These are phyloP conservation scores for Macrosiphum euphorbiae DNA, from an alignment of 2,888 invertebrate species.

Conservation along the genomic window DNA sequence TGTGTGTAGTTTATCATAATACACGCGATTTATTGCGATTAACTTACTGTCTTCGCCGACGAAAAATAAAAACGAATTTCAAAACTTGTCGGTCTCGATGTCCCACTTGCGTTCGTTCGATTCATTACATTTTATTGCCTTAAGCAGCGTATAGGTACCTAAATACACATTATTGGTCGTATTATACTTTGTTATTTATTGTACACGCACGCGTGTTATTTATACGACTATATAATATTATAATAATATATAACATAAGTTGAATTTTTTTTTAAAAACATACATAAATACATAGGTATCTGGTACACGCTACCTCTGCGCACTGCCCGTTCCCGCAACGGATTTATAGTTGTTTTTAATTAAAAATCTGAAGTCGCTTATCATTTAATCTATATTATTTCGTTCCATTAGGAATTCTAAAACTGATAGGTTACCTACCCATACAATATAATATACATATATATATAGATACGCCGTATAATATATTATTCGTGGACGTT, in stretches of 20 bases:
- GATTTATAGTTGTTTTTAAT: slow-evolving; percentile 25
- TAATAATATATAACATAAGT: background rate
- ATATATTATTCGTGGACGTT: background rate
- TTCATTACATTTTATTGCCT: background rate
- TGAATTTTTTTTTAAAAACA: background rate
- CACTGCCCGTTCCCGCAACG: background rate
- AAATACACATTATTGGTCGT: background rate
- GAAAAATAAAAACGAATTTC: background rate
- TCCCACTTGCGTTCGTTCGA: background rate
- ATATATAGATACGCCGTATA: background rate
- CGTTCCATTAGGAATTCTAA: slow-evolving; percentile 25
- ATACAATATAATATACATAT: background rate
- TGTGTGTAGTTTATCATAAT: background rate
- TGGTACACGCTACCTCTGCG: background rate
- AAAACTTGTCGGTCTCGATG: background rate
- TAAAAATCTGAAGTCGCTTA: slow-evolving; percentile 2
- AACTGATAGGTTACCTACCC: background rate
- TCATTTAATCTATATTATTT: slow-evolving; percentile 18
- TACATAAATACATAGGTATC: background rate
- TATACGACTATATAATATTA: background rate
- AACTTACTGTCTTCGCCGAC: background rate
- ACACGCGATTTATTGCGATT: background rate
- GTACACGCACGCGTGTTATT: background rate
- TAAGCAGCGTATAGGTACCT: background rate
- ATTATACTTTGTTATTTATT: slow-evolving; percentile 3